Evolutionary conservation across 1,140 invertebrate genomes (phyloP), one percentile per base, ranked within the genome.

Genomic region (Danaus plexippus): DNA sequence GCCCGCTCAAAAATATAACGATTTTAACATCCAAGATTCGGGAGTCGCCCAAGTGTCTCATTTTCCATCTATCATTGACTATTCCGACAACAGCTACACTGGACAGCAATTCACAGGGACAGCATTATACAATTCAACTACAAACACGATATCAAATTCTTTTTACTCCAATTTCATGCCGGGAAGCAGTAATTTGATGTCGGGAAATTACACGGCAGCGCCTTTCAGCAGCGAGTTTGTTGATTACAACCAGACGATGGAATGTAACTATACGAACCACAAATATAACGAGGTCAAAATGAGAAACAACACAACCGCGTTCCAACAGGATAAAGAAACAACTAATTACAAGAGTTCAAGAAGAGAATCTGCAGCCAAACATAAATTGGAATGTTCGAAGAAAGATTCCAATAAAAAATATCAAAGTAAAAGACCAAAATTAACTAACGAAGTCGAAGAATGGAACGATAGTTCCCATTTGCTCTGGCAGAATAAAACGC

Each of bases 161-260:
- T 87, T 87, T 69, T 87, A 87, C 61, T 66, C 79, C 0, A 87
- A 87, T 53, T 84, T 87, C 65, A 87, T 87, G 76, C 75, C 79
- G 11, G 69, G 73, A 40, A 70, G 71, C 54, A 70, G 69, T 43
- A 85, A 85, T 60, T 59, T 87, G 53, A 85, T 87, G 79, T 56
- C 76, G 4, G 62, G 73, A 43, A 85, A 81, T 63, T 87, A 85
- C 59, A 52, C 79, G 9, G 66, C 73, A 46, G 75, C 66, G 18
- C 74, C 76, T n/a, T 87, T 87, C 52, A 54, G 80, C 44, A 70
- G 79, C 9, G 84, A 87, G 18, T 87, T 80, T 47, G 76, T 83
- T 43, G 84, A 87, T 70, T 85, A 87, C 55, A 84, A 79, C 57
- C 84, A 85, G 55, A 48, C 71, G 11, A 22, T 71, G 15, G 84